Conservation (phyloP, 2,113 vertebrate species). For the Cepphus grylle region DNA sequence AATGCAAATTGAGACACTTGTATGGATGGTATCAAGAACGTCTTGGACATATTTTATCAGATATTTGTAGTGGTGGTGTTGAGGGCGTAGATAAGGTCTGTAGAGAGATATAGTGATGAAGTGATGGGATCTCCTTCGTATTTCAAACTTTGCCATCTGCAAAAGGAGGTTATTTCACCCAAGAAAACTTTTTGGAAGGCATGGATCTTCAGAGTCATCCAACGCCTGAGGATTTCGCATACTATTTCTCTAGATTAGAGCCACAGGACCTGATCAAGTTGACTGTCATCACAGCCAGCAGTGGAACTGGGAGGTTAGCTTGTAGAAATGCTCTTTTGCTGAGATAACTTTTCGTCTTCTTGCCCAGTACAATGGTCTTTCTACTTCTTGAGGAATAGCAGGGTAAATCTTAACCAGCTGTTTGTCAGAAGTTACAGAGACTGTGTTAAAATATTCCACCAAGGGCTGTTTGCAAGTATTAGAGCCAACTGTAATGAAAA, state of each 20-base stretch:
- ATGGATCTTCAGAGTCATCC: neutral
- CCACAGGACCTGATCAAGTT: neutral
- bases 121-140: neutral
- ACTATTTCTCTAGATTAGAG: neutral
- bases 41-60: fast-evolving
- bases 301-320: neutral
- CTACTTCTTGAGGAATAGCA: neutral
- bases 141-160: neutral
- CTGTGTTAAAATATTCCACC: neutral
- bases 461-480: neutral
- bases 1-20: neutral
- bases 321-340: neutral
- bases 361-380: neutral
- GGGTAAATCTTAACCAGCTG: neutral
- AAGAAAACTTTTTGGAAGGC: neutral
- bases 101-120: neutral
- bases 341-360: neutral
- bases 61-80: neutral
- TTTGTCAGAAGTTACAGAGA: neutral
- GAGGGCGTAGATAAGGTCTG: neutral
- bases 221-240: neutral
- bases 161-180: neutral
- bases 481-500: neutral
- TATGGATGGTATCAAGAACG: fast-evolving
- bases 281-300: neutral